phyloP scores from a whole-genome alignment of 1,140 invertebrate species.

The Drosophila pallidifrons region DNA sequence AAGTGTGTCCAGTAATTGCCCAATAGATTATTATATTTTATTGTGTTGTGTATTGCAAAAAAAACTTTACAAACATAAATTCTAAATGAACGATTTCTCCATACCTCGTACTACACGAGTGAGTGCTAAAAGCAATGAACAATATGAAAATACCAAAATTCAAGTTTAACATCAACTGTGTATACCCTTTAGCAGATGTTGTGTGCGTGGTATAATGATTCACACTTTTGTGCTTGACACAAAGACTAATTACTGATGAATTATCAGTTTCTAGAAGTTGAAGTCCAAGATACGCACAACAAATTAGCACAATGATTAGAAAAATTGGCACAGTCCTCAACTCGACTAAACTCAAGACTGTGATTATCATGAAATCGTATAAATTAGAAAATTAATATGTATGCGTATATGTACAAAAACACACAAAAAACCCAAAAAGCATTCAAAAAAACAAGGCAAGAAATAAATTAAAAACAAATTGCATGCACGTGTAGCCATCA shows the following conservation, averaged over 20 bases:
- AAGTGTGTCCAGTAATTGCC: slow-evolving; percentile 28
- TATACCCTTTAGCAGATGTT: slow-evolving; percentile 3
- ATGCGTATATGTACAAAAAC: not conserved
- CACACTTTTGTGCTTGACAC: slow-evolving; percentile 24
- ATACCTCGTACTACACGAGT: slow-evolving; percentile 8
- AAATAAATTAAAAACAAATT: slow-evolving; percentile 18
- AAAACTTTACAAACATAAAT: not conserved
- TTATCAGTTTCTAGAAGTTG: slow-evolving; percentile 51
- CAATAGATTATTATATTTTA: slow-evolving; percentile 17
- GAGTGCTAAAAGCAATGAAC: no score
- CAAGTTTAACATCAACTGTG: not conserved
- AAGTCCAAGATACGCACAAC: slow-evolving; percentile 42
- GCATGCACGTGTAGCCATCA: slow-evolving; percentile 57
- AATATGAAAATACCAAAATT: no score
- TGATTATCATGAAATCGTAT: slow-evolving; percentile 28
- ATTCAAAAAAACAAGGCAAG: slow-evolving; percentile 1
- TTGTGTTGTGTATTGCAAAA: slow-evolving; percentile 12
- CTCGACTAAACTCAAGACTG: slow-evolving; percentile 8
- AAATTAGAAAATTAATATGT: slow-evolving; percentile 20
- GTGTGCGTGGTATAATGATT: slow-evolving; percentile 29
- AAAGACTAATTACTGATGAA: slow-evolving; percentile 45
- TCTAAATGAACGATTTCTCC: not conserved
- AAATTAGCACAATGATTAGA: slow-evolving; percentile 38
- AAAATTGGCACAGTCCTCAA: slow-evolving; percentile 33
- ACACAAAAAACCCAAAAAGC: not conserved